These are phyloP conservation scores for Anarrhichthys ocellatus DNA, from an alignment of 2,113 vertebrate genomes.

Conservation along the genomic window DNA sequence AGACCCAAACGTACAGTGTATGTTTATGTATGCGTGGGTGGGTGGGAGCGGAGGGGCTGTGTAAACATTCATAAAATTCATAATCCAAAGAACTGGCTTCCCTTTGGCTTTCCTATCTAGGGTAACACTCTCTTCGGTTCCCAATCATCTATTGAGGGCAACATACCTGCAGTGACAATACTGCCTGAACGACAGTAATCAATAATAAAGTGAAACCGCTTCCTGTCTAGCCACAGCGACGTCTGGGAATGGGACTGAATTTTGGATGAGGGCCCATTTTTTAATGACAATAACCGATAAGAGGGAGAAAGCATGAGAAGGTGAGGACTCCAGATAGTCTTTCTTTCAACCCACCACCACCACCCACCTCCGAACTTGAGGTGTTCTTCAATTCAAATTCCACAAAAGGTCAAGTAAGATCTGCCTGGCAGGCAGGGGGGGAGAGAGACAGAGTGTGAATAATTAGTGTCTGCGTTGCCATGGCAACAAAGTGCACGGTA, in stretches of 20 bases:
- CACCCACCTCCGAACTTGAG: constrained; percentile 59
- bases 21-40: constrained; percentile 17
- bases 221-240: constrained; percentile 7
- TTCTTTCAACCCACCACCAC: not conserved
- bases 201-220: constrained; percentile 62
- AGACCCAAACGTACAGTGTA: not conserved
- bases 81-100: constrained; percentile 9
- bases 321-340: constrained; percentile 58
- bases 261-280: constrained; percentile 27
- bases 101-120: not conserved
- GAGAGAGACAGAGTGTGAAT: constrained; percentile 76
- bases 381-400: constrained; percentile 76
- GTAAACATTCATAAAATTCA: constrained; percentile 15
- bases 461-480: constrained; percentile 84
- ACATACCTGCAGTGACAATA: constrained; percentile 36
- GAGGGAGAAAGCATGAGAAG: constrained; percentile 30
- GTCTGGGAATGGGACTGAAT: constrained; percentile 54
- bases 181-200: constrained; percentile 43
- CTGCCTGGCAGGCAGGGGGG: constrained; percentile 66
- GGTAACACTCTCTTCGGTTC: not conserved
- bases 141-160: not conserved
- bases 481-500: constrained; percentile 80
- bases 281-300: constrained; percentile 25
- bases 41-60: not conserved
- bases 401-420: constrained; percentile 84